Conservation (phyloP, 2,113 vertebrate species). For the Cochlearius cochlearius region DNA sequence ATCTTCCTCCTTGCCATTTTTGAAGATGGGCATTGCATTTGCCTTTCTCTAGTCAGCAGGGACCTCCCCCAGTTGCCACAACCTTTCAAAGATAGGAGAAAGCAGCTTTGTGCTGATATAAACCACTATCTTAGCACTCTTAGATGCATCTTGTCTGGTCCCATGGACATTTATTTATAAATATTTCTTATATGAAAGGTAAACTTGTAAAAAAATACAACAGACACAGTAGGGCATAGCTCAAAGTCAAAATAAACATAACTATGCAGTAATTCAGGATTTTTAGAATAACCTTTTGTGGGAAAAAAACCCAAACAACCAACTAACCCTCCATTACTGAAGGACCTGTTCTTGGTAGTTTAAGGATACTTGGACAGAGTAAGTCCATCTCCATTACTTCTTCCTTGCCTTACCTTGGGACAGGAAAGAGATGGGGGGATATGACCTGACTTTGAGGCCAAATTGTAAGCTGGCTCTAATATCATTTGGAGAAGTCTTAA, state of each 20-base stretch:
- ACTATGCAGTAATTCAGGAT: neutral
- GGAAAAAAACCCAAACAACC: neutral
- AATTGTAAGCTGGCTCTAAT: neutral
- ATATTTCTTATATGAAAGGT: neutral
- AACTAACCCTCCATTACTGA: neutral
- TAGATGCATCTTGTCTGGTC: neutral
- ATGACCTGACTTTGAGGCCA: neutral
- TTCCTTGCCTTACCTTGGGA: neutral
- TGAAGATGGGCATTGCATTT: neutral
- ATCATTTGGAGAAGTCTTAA: neutral
- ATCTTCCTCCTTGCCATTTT: neutral
- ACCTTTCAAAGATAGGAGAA: neutral
- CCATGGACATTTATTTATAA: neutral
- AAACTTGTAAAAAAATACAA: neutral
- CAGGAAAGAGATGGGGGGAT: neutral
- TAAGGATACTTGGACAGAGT: neutral
- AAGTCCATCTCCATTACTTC: neutral
- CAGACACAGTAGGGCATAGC: neutral
- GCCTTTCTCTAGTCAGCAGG: neutral
- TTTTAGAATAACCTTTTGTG: neutral
- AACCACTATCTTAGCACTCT: neutral
- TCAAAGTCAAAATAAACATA: neutral
- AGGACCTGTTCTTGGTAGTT: neutral
- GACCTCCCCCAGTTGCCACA: neutral
- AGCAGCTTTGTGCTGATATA: neutral